Evolutionary conservation across 2,888 invertebrate genomes (phyloP).

Genomic region (Halictus ligatus): DNA sequence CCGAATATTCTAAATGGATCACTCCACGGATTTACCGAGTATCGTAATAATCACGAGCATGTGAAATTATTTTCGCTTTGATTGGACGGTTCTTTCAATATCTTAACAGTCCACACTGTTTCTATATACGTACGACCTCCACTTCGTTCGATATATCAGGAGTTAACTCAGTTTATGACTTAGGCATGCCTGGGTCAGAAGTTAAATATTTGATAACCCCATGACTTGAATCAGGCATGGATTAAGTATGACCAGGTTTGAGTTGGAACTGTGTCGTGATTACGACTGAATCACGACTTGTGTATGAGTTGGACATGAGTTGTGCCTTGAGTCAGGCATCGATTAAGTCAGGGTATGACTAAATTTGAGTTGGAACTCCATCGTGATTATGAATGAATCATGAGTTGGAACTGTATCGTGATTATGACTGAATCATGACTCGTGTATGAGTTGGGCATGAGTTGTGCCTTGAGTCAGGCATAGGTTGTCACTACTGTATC

Average conservation of each 20-base stretch:
- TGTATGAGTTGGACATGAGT: no score
- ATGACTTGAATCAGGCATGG: not conserved
- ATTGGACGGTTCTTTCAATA: not conserved
- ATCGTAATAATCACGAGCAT: not conserved
- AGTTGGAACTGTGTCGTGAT: no score
- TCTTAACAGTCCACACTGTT: no score
- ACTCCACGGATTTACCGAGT: no score
- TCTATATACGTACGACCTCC: not conserved
- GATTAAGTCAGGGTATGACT: no score
- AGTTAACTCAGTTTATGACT: not conserved
- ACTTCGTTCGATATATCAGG: not conserved
- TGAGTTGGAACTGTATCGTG: no score
- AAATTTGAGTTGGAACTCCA: no score
- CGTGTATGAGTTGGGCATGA: not conserved
- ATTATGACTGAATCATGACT: not conserved
- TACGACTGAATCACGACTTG: no score
- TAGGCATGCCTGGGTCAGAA: no score
- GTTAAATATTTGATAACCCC: no score
- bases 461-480: not conserved
- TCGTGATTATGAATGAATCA: not conserved
- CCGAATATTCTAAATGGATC: not conserved
- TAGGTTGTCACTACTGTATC: not conserved
- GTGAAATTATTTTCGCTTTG: not conserved
- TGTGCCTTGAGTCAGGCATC: no score
- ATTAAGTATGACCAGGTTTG: not conserved